Base-by-base conservation (phyloP, 2,888 invertebrate species). In the Galerucella nymphaeae region DNA sequence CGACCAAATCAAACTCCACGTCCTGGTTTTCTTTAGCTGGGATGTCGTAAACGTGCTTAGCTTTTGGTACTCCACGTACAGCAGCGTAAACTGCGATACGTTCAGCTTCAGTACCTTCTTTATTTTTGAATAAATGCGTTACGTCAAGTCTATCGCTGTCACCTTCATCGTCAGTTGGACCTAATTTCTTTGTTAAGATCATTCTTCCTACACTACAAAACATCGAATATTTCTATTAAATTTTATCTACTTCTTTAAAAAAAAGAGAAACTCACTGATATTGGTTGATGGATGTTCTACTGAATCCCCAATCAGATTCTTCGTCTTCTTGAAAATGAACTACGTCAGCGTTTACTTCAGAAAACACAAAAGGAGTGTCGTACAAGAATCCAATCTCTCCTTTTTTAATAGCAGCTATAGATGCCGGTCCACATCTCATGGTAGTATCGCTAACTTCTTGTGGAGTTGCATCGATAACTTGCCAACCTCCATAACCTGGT, bases 401-500 rank as follows among this genome's bases (percentile, higher is more conserved):
- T 76, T 90, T 89, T 64, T 91, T 89, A 2, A 94, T 90, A 20
- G 94, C 94, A 80, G 90, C 90, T 16, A 91, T 88, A 58, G 91
- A 91, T 48, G 92, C 91, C 14, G 92, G 89, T 80, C 91, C 89
- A 86, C 94, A 89, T 77, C 82, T 80, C 88, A 90, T 23, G 90
- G 88, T 76, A 89, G 88, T 84, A 75, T 90, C 91, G 18, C 91
- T 90, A 81, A 89, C 89, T 82, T 92, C 93, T 83, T 94, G 94
- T 4, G 94, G 94, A 2, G 94, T 94, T 6, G 94, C 89, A 82
- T 95, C 95, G 76, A 94, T 91, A 18, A 92, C 92, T 86, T 95
- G 95, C 95, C 95, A 95, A 6, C 94, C 95, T 18, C 93, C 92
- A 83, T 93, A 94, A 14, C 81, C 93, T 81, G 83, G 87, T 6